Conservation (phyloP, 2,113 vertebrate species). For the Symphodus melops region DNA sequence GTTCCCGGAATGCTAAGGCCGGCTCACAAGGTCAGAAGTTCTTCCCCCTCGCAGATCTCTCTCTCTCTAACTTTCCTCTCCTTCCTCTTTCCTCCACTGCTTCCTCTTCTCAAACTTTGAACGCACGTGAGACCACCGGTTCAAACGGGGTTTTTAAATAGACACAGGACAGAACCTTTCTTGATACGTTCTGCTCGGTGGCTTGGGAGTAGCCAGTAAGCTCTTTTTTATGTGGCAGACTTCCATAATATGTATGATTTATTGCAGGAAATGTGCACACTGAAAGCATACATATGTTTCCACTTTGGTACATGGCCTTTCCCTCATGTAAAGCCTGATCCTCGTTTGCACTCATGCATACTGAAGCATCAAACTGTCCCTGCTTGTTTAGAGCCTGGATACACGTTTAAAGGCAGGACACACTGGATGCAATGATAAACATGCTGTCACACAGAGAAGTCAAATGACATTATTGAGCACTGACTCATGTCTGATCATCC, state of each 20-base stretch:
- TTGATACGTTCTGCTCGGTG: background rate
- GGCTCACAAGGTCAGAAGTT: slow-evolving; percentile 59
- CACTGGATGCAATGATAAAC: background rate
- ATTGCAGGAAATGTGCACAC: slow-evolving; percentile 1
- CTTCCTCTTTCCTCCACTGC: background rate
- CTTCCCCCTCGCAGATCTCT: background rate
- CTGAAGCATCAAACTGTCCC: background rate
- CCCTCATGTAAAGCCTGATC: background rate
- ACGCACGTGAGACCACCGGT: background rate
- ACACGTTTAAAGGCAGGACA: background rate
- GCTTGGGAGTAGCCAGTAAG: slow-evolving; percentile 25
- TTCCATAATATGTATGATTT: slow-evolving; percentile 23
- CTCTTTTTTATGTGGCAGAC: slow-evolving; percentile 18
- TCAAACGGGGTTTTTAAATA: slow-evolving; percentile 18
- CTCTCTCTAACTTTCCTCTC: slow-evolving; percentile 1
- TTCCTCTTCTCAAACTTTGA: background rate
- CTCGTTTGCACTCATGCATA: background rate
- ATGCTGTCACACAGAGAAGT: background rate
- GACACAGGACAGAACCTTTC: background rate
- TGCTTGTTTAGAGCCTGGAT: slow-evolving; percentile 11
- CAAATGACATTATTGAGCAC: background rate
- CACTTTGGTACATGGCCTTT: slow-evolving; percentile 28
- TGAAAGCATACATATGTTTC: slow-evolving; percentile 31
- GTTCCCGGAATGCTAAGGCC: slow-evolving; percentile 49
- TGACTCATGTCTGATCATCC: background rate